Evolutionary conservation across 2,113 vertebrate species (phyloP).

Genomic region (Myotis lucifugus): DNA sequence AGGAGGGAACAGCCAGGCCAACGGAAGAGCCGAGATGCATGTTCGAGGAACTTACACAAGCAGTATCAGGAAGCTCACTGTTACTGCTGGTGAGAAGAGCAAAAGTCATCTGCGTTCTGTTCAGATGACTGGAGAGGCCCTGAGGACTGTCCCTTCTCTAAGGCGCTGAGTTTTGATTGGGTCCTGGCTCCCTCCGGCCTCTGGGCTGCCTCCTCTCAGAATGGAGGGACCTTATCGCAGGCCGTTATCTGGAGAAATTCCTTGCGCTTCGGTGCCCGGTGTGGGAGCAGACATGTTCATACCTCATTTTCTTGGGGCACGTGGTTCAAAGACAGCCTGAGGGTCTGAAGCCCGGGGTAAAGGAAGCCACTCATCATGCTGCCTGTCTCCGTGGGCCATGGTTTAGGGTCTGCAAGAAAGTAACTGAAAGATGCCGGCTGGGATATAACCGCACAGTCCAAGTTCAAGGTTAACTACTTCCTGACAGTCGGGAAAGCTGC

Average conservation of each 20-base stretch:
- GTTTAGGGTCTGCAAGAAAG: not conserved
- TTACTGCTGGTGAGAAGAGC: not conserved
- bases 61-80: not conserved
- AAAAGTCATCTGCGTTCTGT: not conserved
- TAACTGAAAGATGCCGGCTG: not conserved
- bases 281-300: not conserved
- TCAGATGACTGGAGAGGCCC: not conserved
- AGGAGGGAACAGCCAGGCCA: constrained; percentile 33
- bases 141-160: fast-evolving
- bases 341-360: not conserved
- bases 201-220: not conserved
- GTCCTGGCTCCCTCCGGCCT: not conserved
- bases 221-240: not conserved
- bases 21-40: not conserved
- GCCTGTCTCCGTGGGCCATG: not conserved
- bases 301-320: not conserved
- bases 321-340: not conserved
- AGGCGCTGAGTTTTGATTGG: not conserved
- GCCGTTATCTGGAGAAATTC: not conserved
- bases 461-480: constrained; percentile 53
- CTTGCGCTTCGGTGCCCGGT: not conserved
- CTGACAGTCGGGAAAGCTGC: not conserved
- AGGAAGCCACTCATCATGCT: not conserved
- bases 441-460: not conserved
- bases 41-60: not conserved